Conservation (phyloP, 2,888 invertebrate genomes). For the Cryptophagus acutangulus region DNA sequence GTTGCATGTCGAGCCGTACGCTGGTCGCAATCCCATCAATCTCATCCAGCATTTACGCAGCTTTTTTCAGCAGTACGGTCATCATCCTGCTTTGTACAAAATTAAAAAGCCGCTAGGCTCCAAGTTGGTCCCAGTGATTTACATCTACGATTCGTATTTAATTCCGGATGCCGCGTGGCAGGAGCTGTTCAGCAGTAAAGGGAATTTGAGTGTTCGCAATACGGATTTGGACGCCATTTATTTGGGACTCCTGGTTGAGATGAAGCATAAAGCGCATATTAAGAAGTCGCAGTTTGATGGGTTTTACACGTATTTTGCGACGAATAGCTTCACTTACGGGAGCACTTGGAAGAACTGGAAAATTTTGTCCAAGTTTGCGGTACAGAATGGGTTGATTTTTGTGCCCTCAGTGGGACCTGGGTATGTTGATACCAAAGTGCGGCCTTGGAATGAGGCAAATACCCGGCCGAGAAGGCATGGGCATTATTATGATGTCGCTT, state of each 20-base stretch:
- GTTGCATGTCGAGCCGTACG: conserved; percentile 56
- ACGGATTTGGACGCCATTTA: conserved; percentile 55
- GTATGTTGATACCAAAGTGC: conserved; percentile 59
- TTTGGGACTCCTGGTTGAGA: conserved; percentile 54
- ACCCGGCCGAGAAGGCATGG: conserved; percentile 53
- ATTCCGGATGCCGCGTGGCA: conserved; percentile 53
- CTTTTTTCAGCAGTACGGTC: conserved; percentile 49
- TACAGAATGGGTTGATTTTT: conserved; percentile 57
- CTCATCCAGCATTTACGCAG: conserved; percentile 46
- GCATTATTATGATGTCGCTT: conserved; percentile 60
- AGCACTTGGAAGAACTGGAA: conserved; percentile 56
- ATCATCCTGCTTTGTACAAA: conserved; percentile 55
- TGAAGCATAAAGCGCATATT: conserved; percentile 51
- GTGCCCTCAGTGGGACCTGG: conserved; percentile 68
- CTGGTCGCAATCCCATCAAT: conserved; percentile 49
- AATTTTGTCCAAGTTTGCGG: conserved; percentile 50
- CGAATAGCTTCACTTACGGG: conserved; percentile 57
- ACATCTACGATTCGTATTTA: conserved; percentile 59
- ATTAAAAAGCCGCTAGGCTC: conserved; percentile 37
- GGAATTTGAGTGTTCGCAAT: conserved; percentile 48
- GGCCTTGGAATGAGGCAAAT: conserved; percentile 57
- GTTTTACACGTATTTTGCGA: conserved; percentile 61
- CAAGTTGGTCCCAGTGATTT: conserved; percentile 52
- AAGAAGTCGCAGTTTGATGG: conserved; percentile 53
- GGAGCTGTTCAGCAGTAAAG: conserved; percentile 45